Conservation (phyloP, 2,797 vertebrate genomes). For the Numenius phaeopus region DNA sequence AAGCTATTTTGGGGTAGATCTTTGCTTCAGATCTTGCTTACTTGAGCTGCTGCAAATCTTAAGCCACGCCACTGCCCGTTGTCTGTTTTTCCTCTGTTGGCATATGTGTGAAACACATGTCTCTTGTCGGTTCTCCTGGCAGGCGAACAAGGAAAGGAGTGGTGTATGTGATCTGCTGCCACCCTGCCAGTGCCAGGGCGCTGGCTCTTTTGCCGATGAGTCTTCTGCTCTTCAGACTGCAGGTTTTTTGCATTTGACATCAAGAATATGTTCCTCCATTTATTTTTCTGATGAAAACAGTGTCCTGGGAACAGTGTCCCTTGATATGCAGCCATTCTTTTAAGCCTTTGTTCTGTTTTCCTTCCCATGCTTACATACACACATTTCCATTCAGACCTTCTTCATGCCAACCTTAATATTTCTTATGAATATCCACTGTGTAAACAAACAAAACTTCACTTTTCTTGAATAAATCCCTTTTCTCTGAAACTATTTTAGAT, state of each 20-base stretch:
- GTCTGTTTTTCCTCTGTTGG: neutral
- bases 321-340: neutral
- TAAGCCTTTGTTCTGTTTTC: neutral
- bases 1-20: neutral
- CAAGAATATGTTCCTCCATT: neutral
- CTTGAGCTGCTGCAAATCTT: neutral
- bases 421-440: neutral
- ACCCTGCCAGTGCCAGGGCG: neutral
- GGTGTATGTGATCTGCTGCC: fast-evolving
- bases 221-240: neutral
- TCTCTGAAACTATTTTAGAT: neutral
- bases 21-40: neutral
- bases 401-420: neutral
- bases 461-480: neutral
- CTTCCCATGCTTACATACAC: neutral
- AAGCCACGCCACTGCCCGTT: neutral
- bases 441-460: neutral
- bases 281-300: neutral
- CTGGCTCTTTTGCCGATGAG: neutral
- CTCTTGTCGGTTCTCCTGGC: neutral
- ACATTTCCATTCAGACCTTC: neutral
- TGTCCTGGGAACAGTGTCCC: neutral
- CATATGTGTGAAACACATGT: neutral
- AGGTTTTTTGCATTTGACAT: neutral
- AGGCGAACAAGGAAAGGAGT: neutral